These are phyloP conservation scores for Xylocopa sonorina DNA, from an alignment of 1,140 invertebrate genomes.

Conservation along the genomic window DNA sequence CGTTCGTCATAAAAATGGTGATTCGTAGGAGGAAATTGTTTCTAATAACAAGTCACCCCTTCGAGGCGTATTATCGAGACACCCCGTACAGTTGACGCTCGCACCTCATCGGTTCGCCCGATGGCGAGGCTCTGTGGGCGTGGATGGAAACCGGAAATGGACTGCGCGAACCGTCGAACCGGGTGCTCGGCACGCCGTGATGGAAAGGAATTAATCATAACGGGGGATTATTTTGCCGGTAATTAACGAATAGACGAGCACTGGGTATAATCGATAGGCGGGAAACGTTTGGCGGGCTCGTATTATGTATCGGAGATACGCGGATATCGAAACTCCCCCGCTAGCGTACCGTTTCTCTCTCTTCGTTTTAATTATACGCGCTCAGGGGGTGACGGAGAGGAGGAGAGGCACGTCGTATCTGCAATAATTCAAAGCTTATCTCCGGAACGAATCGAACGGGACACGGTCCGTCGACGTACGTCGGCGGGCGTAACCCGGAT, in stretches of 20 bases:
- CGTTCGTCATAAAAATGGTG: too few relatives aligned
- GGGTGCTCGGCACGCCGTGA: neutral
- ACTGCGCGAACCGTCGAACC: constrained; percentile 19
- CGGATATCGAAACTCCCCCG: neutral
- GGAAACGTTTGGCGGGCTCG: constrained; percentile 12
- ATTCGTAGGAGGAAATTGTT: too few relatives aligned
- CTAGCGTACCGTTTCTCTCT: neutral
- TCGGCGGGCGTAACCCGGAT: neutral
- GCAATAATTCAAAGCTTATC: constrained; percentile 42
- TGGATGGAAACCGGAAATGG: constrained; percentile 36
- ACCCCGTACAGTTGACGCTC: constrained; percentile 13
- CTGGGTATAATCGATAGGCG: constrained; percentile 26
- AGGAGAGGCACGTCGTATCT: neutral
- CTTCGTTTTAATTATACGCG: constrained; percentile 30
- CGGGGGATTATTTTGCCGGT: constrained; percentile 42
- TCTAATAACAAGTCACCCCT: too few relatives aligned
- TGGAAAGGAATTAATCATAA: constrained; percentile 24
- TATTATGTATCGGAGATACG: neutral
- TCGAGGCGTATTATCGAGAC: too few relatives aligned
- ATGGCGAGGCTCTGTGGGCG: neutral
- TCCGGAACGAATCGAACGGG: constrained; percentile 5
- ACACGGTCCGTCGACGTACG: constrained; percentile 8
- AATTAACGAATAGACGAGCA: constrained; percentile 35
- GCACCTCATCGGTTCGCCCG: neutral
- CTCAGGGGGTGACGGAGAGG: neutral